Base-by-base conservation (phyloP, 2,888 invertebrate genomes). In the Orthosia gracilis region DNA sequence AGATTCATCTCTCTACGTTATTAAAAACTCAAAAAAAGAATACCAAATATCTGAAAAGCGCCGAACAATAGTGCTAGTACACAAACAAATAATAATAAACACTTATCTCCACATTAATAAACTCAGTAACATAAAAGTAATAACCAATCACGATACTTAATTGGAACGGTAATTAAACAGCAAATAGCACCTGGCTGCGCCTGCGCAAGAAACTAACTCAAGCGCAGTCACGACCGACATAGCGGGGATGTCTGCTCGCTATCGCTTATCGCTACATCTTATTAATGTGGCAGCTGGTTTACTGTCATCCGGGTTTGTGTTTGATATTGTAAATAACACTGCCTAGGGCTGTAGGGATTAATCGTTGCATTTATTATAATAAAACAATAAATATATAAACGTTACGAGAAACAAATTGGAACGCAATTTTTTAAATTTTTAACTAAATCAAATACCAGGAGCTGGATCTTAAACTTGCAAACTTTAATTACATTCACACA, bases 201-300 rank as follows among this genome's bases (percentile, higher is more conserved):
- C 59, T 26, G 18, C 49, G 54, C 78, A 66, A 54, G 77, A 49
- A 69, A 69, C 55, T 79, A 79, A 82, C 55, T 76, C 70, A 61
- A 40, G 63, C 47, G 57, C 12, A 67, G 75, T 83, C 83, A 84
- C 80, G 80, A 78, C 55, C 50, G 80, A 71, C 70, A 74, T 76
- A 78, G 72, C 65, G 54, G 4, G 69, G n/a, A 74, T 74, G 59
- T 59, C 23, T 40, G 50, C 54, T 74, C 84, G 77, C 82, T 76
- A 45, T 26, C 82, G 64, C 84, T 80, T 84, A 85, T 85, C 86
- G 84, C 79, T 67, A 50, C 62, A 84, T 84, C 82, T 77, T 47
- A 50, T 59, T 77, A 69, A 78, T 83, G 81, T 82, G 63, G 64
- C 79, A 73, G 69, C 68, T 47, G 50, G 7, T 69, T 71, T 85